phyloP scores from a whole-genome alignment of 2,797 vertebrate genomes.

The Hafferia zeledoni region DNA sequence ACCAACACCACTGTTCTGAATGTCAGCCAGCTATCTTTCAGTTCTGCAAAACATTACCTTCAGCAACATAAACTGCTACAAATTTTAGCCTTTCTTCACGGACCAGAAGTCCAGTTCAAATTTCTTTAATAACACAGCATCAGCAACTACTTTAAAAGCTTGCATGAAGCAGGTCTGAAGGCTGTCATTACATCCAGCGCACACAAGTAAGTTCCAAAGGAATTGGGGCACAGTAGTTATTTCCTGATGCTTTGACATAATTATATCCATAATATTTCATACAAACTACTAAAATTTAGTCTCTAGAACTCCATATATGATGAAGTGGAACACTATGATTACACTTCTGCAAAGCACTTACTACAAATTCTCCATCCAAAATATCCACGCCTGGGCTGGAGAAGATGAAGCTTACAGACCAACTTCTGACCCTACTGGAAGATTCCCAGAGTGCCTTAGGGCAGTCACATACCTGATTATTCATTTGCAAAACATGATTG shows the following conservation, averaged over 20 bases:
- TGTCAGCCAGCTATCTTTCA: background rate
- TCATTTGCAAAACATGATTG: background rate
- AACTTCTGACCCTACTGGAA: background rate
- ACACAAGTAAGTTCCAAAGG: background rate
- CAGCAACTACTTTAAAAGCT: background rate
- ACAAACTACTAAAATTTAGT: background rate
- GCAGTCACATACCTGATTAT: background rate
- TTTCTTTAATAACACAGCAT: background rate
- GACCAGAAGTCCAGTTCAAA: background rate
- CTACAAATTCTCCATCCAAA: background rate
- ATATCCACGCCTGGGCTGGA: background rate
- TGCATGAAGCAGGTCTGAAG: background rate
- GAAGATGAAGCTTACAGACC: background rate
- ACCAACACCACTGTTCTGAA: background rate
- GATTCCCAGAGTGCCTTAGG: background rate
- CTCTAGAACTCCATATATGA: background rate
- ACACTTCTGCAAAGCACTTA: background rate
- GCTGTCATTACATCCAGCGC: background rate
- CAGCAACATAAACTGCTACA: background rate
- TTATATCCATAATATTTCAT: background rate
- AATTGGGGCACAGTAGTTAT: background rate
- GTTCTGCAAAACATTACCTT: background rate
- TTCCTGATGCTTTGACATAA: constrained; percentile 4
- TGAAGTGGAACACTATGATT: background rate
- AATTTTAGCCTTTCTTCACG: background rate